Conservation (phyloP, 2,888 invertebrate genomes). For the Synanthedon myopaeformis region DNA sequence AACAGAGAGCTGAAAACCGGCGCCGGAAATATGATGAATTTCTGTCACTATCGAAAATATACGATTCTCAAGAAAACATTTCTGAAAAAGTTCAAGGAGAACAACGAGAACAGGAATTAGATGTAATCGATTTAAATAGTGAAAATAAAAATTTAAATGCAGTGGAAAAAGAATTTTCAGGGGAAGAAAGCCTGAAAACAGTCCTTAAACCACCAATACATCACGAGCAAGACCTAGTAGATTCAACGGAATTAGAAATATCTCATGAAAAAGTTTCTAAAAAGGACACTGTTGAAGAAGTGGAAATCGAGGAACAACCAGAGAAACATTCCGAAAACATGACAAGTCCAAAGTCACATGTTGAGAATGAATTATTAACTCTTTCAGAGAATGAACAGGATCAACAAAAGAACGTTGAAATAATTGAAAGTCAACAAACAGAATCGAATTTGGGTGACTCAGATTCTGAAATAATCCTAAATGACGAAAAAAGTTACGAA, state of each 20-base stretch:
- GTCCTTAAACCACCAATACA: constrained; percentile 12
- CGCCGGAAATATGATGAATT: constrained; percentile 17
- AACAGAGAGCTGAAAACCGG: constrained; percentile 29
- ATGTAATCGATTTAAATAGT: constrained; percentile 2
- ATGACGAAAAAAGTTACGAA: too few species aligned
- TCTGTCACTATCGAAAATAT: background rate
- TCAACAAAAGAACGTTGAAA: background rate
- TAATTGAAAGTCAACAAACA: background rate
- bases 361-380: background rate
- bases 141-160: background rate
- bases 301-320: background rate
- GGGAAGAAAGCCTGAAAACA: constrained; percentile 3
- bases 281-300: background rate
- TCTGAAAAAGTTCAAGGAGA: background rate
- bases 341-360: background rate
- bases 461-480: too few species aligned
- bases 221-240: constrained; percentile 16
- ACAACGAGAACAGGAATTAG: background rate
- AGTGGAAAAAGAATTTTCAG: background rate
- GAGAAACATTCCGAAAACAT: too few species aligned
- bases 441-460: background rate
- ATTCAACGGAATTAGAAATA: constrained; percentile 25
- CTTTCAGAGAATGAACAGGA: background rate
- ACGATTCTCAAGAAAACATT: background rate
- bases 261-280: constrained; percentile 10